phyloP scores from a whole-genome alignment of 2,113 vertebrate species.

The Scytalopus superciliaris region DNA sequence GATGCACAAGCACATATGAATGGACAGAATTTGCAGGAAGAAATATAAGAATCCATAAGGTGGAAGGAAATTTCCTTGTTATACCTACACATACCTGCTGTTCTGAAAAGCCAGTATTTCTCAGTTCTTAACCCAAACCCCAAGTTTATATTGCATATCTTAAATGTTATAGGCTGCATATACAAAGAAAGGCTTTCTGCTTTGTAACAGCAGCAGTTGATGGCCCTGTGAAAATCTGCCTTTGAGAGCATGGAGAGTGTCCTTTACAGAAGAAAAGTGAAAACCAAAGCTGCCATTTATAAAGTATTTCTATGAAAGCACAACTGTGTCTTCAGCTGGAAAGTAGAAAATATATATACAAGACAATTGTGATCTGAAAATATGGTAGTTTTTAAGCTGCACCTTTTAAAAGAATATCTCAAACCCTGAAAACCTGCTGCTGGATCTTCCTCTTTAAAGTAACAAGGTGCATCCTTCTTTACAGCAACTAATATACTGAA shows the following conservation, averaged over 20 bases:
- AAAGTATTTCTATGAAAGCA: conserved; percentile 18
- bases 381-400: not conserved
- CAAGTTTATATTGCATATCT: not conserved
- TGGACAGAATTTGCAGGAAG: not conserved
- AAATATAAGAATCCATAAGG: not conserved
- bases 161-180: not conserved
- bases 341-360: conserved; percentile 15
- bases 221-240: not conserved
- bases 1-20: not conserved
- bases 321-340: not conserved
- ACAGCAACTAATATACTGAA: not conserved
- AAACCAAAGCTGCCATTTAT: not conserved
- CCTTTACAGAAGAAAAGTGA: not conserved
- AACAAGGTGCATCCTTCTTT: not conserved
- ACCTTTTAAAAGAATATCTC: not conserved
- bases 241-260: not conserved
- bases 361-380: conserved; percentile 12
- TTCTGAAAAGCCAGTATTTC: not conserved
- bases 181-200: not conserved
- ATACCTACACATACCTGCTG: not conserved
- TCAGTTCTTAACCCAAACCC: not conserved
- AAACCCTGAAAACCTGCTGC: not conserved
- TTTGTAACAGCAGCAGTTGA: not conserved
- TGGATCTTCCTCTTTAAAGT: not conserved
- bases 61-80: not conserved